phyloP scores from a whole-genome alignment of 2,797 vertebrate species.

The Amazona ochrocephala region DNA sequence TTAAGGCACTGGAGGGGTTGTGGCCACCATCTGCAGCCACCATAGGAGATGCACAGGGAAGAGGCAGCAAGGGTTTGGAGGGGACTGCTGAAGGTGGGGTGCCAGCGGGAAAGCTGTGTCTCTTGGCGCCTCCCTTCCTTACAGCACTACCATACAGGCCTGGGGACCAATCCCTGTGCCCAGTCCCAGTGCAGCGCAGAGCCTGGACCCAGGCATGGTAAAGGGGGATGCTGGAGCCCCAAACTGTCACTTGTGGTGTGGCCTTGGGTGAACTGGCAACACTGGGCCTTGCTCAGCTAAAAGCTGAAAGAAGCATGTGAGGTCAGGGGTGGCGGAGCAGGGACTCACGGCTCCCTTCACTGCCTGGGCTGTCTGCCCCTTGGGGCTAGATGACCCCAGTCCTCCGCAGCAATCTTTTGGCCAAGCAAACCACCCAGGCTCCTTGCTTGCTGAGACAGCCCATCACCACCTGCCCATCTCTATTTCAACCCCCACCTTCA shows the following conservation, averaged over 20 bases:
- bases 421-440: not conserved
- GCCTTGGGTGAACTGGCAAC: not conserved
- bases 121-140: not conserved
- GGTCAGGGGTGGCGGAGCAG: not conserved
- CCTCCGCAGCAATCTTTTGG: not conserved
- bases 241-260: rapidly evolving
- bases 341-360: rapidly evolving
- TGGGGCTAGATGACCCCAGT: rapidly evolving
- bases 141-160: not conserved
- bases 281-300: not conserved
- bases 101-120: rapidly evolving
- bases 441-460: rapidly evolving
- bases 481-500: rapidly evolving
- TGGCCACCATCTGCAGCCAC: not conserved
- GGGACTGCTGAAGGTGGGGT: not conserved
- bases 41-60: rapidly evolving
- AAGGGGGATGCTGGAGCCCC: not conserved
- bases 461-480: not conserved
- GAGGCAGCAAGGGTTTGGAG: not conserved
- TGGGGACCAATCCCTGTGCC: not conserved
- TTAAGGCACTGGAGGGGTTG: not conserved
- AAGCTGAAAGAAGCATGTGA: rapidly evolving
- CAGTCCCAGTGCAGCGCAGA: rapidly evolving
- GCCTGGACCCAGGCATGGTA: not conserved
- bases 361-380: not conserved